phyloP scores from a whole-genome alignment of 35 echinoderm and acorn worm genomes.

The Acanthaster planci region DNA sequence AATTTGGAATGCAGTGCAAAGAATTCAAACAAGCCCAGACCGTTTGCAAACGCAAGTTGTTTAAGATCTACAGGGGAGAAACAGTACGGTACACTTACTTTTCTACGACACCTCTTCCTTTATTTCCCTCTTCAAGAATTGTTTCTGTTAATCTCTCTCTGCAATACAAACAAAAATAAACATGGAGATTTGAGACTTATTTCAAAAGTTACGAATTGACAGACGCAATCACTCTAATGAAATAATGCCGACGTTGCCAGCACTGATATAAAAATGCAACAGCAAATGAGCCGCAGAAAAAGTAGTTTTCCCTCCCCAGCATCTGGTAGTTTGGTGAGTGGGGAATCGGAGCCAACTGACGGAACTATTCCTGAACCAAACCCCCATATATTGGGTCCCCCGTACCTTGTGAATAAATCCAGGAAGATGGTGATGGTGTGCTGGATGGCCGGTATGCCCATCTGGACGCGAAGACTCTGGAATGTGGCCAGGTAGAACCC shows the following conservation, averaged over 20 bases:
- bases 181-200: constrained; percentile 5
- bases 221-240: too few relatives aligned
- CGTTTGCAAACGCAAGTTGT: background rate
- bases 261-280: too few relatives aligned
- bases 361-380: background rate
- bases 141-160: constrained; percentile 87
- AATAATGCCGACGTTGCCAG: too few relatives aligned
- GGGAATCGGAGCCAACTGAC: background rate
- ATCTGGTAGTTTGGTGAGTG: too few relatives aligned
- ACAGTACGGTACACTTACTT: too few relatives aligned
- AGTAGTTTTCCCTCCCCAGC: too few relatives aligned
- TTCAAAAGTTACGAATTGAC: background rate
- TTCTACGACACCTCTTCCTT: constrained; percentile 82
- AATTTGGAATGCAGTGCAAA: too few relatives aligned
- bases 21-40: too few relatives aligned
- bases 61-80: too few relatives aligned
- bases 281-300: too few relatives aligned
- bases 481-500: constrained; percentile 92
- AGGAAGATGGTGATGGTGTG: constrained; percentile 89
- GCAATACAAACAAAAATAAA: constrained; percentile 20
- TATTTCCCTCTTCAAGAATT: constrained; percentile 74
- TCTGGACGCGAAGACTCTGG: constrained; percentile 94
- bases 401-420: constrained; percentile 94
- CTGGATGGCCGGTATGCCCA: constrained; percentile 94
- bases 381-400: background rate